A percentile compares a stretch with the other conserved stretches of the same genome.
phyloP scores from a whole-genome alignment of 2,113 vertebrate species.

The Rhea pennata region DNA sequence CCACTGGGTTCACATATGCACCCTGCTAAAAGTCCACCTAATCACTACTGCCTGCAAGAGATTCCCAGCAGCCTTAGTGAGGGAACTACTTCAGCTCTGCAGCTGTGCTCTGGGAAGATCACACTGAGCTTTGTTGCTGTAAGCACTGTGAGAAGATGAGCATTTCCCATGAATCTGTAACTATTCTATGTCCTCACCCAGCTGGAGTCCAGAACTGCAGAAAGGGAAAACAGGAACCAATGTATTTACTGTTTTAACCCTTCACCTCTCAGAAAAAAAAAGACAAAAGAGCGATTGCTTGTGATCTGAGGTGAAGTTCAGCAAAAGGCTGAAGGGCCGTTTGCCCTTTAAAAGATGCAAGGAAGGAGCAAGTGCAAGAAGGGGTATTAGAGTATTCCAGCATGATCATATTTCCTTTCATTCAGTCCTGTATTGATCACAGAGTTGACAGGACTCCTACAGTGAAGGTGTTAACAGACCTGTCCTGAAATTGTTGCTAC shows the following conservation, averaged over 20 bases:
- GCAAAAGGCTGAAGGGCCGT: not conserved
- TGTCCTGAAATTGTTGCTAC: not conserved
- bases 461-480: not conserved
- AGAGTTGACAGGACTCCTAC: not conserved
- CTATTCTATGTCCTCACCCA: slow-evolving; percentile 41
- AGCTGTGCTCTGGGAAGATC: slow-evolving; percentile 6
- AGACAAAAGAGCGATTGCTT: not conserved
- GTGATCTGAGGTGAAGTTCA: slow-evolving; percentile 15
- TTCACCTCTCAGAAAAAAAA: not conserved
- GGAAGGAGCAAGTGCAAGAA: not conserved
- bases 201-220: slow-evolving; percentile 51
- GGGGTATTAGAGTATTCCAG: not conserved
- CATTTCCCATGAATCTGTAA: slow-evolving; percentile 59
- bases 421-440: not conserved
- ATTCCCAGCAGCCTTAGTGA: not conserved
- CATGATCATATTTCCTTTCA: not conserved
- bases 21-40: not conserved
- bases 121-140: not conserved
- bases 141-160: slow-evolving; percentile 54
- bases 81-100: not conserved
- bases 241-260: slow-evolving; percentile 63
- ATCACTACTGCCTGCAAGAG: not conserved
- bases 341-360: not conserved
- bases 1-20: not conserved
- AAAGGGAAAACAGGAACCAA: slow-evolving; percentile 53